Base-by-base conservation (phyloP, 2,113 vertebrate genomes). In the Rhineura floridana region DNA sequence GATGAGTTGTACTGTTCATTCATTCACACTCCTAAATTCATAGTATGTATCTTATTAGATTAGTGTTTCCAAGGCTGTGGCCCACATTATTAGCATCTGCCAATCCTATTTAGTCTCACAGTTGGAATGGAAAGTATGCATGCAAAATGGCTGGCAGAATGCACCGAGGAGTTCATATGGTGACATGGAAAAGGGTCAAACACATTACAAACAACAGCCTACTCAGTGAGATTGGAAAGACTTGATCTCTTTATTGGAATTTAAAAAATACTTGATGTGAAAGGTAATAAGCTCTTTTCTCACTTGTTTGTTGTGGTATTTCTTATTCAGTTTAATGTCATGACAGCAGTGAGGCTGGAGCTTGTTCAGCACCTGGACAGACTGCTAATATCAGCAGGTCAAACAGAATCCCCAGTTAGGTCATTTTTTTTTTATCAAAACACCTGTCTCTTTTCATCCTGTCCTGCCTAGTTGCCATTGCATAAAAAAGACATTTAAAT, bases 371-470 rank as follows among this genome's bases (percentile, higher is more conserved):
- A 67, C 50, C 73, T 73, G 87, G 79, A 28, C 0, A 42, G 88
- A 44, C 77, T 52, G 83, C 75, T 30, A 78, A 9, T 7, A 30
- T 25, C 0, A 28, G n/a, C 83, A 82, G 73, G 73, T 77, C 83
- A 91, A 92, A 81, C 46, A 83, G 69, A 59, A 55, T 77, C 39
- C 50, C 73, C 83, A 36, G 28, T 6, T 89, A 85, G 81, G 78
- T 69, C 89, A 90, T 4, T 90, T 78, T 59, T 93, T 94, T 91
- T 88, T 88, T 85, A 81, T 46, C 52, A 87, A 89, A 87, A 86
- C 92, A 91, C 94, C 86, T 91, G 83, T 91, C 94, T 89, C 85
- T 88, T 89, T 94, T 85, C 55, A 73, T 88, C 86, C 36, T 0
- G 12, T 87, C 80, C 84, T 92, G 85, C 81, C 89, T 65, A 17